Conservation (phyloP, 2,888 invertebrate species). For the Poecilus cupreus region DNA sequence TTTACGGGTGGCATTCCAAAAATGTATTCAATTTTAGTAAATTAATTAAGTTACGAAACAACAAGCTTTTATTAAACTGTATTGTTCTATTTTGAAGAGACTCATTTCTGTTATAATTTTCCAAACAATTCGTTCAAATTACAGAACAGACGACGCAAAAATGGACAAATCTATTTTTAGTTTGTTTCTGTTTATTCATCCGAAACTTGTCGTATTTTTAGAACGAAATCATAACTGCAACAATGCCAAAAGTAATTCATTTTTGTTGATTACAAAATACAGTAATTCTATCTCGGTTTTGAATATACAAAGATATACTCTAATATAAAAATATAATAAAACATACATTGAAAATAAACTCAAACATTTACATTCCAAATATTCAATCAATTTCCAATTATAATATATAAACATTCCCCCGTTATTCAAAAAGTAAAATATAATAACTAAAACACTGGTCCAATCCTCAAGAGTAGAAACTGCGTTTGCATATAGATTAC, state of each 20-base stretch:
- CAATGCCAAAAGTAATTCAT: too few relatives aligned
- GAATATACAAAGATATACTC: too few relatives aligned
- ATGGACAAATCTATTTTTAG: background rate
- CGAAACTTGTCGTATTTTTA: background rate
- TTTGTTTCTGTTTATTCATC: background rate
- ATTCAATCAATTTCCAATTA: background rate
- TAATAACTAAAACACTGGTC: too few relatives aligned
- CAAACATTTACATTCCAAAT: too few relatives aligned
- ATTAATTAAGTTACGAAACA: slow-evolving; percentile 9
- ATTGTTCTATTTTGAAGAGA: slow-evolving; percentile 2
- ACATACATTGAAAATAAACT: too few relatives aligned
- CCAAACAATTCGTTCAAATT: slow-evolving; percentile 25
- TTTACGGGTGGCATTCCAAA: background rate
- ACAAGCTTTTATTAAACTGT: background rate
- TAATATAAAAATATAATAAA: too few relatives aligned
- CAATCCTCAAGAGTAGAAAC: too few relatives aligned
- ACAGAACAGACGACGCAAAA: background rate
- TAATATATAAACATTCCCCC: background rate
- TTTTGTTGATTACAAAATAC: too few relatives aligned
- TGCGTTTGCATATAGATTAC: slow-evolving; percentile 10
- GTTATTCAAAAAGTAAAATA: background rate
- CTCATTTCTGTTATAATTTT: slow-evolving; percentile 23
- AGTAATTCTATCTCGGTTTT: too few relatives aligned
- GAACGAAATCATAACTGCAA: too few relatives aligned
- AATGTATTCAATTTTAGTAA: background rate